These are phyloP conservation scores for Corvus cornix DNA, from an alignment of 2,113 vertebrate species.

Conservation along the genomic window DNA sequence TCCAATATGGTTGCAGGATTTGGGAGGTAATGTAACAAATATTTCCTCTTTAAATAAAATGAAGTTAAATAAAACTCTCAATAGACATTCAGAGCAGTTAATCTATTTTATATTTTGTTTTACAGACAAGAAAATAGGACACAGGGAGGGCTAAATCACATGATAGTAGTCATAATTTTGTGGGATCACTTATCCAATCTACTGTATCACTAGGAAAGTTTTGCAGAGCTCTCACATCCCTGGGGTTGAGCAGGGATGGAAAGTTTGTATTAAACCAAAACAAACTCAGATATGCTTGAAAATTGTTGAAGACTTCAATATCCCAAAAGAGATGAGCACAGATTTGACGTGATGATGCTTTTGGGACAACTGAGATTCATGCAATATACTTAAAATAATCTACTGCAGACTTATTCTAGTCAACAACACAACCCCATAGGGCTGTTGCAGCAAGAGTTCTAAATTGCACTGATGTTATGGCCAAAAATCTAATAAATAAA, in stretches of 20 bases:
- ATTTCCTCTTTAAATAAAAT: not conserved
- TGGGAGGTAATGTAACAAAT: not conserved
- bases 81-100: not conserved
- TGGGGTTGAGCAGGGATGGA: not conserved
- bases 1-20: not conserved
- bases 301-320: not conserved
- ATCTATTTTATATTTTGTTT: not conserved
- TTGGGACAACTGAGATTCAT: not conserved
- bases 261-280: not conserved
- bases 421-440: not conserved
- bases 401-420: not conserved
- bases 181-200: not conserved
- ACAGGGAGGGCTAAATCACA: not conserved
- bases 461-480: not conserved
- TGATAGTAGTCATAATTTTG: not conserved
- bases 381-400: not conserved
- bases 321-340: not conserved
- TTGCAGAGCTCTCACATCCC: not conserved
- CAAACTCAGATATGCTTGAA: not conserved
- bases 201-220: not conserved
- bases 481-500: not conserved
- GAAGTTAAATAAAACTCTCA: not conserved
- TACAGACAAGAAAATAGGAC: not conserved
- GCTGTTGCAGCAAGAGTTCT: not conserved
- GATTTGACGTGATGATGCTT: not conserved